Evolutionary conservation across 2,797 vertebrate genomes (phyloP), one percentile per base, ranked within the genome.

Genomic region (Xyrichtys novacula): DNA sequence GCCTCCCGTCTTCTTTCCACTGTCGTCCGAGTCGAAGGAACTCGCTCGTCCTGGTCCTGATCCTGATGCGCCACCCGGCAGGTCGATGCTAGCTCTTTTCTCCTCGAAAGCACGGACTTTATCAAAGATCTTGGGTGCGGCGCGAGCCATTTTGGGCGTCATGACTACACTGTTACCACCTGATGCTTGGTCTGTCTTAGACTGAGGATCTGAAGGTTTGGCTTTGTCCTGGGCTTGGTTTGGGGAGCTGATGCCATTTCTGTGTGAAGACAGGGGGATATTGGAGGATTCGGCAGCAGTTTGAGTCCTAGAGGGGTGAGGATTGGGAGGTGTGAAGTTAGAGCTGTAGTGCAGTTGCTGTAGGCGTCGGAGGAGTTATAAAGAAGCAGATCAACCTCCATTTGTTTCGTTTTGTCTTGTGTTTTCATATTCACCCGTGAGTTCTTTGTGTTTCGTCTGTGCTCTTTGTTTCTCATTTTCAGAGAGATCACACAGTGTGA

Each of bases 51-150:
- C 92, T 17, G 94, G 78, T 0, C 94, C 91, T 32, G 94, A 80
- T 1, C 92, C n/a, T 0, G 91, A 80, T 12, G 86, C 91, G 22
- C 64, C 56, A 25, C 69, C 71, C 1, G 71, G 69, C 17, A 59
- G 65, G 38, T 88, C 86, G 23, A 67, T 31, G 1, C 87, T 83
- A 25, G 91, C 89, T 65, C 90, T 88, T 36, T 94, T 91, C 66
- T 96, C 96, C 89, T 98, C 97, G 1, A 97, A 96, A 63, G 94
- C 95, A 56, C 91, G 92, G 75, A 97, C 90, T 85, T 95, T 96
- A 81, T 97, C 96, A 0, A 94, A 94, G 82, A 97, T 95, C 87
- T 91, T 96, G 65, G 96, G 95, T 36, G 92, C 92, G 0, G 95
- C 84, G 0, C 94, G 93, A 63, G 93, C 91, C 79, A 95, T 88